Evolutionary conservation across 2,888 invertebrate species (phyloP).

Genomic region (Cantharis rufa): DNA sequence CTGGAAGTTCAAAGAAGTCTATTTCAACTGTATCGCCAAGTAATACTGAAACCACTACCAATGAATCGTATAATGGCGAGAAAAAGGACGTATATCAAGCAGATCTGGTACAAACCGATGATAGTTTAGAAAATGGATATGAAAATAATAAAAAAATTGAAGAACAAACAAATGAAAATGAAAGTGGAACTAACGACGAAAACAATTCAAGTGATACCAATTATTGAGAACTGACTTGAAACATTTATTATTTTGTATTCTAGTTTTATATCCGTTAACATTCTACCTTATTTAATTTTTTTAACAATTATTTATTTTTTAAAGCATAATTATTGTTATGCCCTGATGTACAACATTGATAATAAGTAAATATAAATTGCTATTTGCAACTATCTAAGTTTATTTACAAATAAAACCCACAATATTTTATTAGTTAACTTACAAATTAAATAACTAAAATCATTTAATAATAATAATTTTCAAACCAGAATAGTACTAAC

Average conservation of each 20-base stretch:
- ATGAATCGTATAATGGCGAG: not conserved
- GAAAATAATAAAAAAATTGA: not conserved
- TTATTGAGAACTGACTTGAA: not conserved
- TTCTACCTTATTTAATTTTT: not conserved
- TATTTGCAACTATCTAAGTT: not conserved
- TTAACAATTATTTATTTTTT: not conserved
- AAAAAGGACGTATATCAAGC: not conserved
- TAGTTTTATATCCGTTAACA: not conserved
- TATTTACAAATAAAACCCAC: not conserved
- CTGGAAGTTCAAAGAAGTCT: not conserved
- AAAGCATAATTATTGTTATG: not conserved
- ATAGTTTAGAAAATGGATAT: not conserved
- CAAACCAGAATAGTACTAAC: no score
- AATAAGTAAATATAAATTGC: not conserved
- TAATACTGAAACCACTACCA: not conserved
- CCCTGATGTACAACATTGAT: not conserved
- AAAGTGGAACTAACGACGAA: not conserved
- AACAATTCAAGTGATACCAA: not conserved
- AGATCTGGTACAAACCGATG: not conserved
- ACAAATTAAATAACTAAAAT: not conserved
- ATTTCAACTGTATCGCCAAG: not conserved
- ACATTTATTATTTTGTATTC: not conserved
- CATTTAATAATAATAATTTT: no score
- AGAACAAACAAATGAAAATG: not conserved
- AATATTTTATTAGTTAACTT: not conserved